Percentiles rank a stretch among this genome's conserved stretches.
Conservation (phyloP, 2,113 vertebrate species). For the Cacatua alba region DNA sequence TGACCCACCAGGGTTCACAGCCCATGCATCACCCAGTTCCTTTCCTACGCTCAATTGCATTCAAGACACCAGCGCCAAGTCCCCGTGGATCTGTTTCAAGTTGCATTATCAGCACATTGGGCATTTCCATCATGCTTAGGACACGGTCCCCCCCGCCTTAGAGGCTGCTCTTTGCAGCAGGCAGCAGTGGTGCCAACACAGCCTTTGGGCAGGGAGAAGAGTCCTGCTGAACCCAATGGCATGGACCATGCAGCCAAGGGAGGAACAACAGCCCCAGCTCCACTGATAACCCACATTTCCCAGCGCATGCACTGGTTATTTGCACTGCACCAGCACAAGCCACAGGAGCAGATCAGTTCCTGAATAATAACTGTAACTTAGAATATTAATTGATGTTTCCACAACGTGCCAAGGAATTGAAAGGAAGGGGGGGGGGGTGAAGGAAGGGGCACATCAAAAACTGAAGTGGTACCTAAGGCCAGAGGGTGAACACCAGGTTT, state of each 20-base stretch:
- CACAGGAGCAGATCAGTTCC: neutral
- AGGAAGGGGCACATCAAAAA: neutral
- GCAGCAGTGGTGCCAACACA: neutral
- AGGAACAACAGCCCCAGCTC: neutral
- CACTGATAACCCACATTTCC: neutral
- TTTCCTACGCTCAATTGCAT: neutral
- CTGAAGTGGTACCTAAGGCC: neutral
- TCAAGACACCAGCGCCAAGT: neutral
- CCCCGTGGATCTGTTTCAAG: neutral
- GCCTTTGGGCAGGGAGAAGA: neutral
- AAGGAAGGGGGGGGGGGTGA: neutral
- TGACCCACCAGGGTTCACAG: neutral
- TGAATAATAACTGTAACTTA: neutral
- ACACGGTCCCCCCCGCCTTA: neutral
- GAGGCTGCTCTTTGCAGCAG: neutral
- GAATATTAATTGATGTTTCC: constrained; percentile 22
- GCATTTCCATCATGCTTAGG: constrained; percentile 23
- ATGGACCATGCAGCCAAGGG: rapidly evolving
- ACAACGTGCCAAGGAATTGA: neutral
- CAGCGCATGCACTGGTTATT: neutral
- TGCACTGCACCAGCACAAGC: neutral
- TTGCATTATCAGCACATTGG: constrained; percentile 47
- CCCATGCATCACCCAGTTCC: neutral
- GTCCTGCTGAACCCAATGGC: neutral
- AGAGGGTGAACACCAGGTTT: neutral